A percentile compares a stretch with the other conserved stretches of the same genome.
Conservation (phyloP, 2,113 vertebrate species). For the Spilogale gracilis region DNA sequence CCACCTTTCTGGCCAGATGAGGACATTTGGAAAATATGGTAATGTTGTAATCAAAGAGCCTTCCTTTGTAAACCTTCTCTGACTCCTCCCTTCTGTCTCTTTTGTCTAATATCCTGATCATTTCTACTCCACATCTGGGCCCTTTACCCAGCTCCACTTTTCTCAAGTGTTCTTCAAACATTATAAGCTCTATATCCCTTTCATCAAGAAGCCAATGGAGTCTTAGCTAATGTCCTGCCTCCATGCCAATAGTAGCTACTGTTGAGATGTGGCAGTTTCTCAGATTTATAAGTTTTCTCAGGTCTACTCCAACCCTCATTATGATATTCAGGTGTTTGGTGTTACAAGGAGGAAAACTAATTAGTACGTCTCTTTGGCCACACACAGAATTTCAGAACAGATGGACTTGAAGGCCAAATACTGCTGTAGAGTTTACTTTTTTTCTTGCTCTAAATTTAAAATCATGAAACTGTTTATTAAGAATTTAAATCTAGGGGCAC, state of each 20-base stretch:
- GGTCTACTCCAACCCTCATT: background rate
- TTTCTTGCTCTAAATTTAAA: constrained; percentile 50
- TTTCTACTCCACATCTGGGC: background rate
- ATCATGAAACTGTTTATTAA: background rate
- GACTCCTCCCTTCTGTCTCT: background rate
- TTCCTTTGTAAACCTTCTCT: background rate
- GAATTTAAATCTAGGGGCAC: background rate
- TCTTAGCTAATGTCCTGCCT: background rate
- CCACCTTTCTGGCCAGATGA: background rate
- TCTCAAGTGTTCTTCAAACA: background rate
- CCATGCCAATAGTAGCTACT: background rate
- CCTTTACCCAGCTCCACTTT: background rate
- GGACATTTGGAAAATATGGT: background rate
- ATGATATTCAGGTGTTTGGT: background rate
- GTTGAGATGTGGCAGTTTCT: background rate
- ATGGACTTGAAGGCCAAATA: background rate
- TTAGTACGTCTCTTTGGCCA: background rate
- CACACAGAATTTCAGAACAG: constrained; percentile 24
- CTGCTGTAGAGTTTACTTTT: background rate
- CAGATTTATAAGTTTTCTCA: background rate
- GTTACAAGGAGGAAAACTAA: background rate
- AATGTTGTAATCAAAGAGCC: background rate
- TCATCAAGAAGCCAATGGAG: background rate
- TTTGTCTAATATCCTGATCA: background rate
- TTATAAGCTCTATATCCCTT: background rate